A percentile compares a stretch with the other conserved stretches of the same genome.
Evolutionary conservation across 2,888 invertebrate genomes (phyloP).

Genomic region (Tachina grossa): DNA sequence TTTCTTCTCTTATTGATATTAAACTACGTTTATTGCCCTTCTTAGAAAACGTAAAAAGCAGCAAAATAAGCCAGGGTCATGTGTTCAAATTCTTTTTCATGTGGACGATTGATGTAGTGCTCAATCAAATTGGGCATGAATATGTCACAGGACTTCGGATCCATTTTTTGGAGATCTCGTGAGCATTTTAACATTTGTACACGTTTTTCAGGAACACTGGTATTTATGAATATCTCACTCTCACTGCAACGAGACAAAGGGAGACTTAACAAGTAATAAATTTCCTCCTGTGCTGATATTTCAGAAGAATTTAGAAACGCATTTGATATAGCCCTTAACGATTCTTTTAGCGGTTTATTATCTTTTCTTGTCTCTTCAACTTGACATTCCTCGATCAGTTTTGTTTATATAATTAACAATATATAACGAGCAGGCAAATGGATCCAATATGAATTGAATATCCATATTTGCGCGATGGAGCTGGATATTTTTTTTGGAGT

Average conservation of each 20-base stretch:
- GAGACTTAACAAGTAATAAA: no score
- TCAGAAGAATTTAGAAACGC: no score
- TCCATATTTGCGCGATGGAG: not conserved
- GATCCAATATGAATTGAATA: not conserved
- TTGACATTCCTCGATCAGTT: no score
- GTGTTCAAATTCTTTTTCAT: not conserved
- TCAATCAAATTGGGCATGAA: not conserved
- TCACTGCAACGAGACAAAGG: no score
- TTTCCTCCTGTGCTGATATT: no score
- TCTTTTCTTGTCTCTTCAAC: no score
- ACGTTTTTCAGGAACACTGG: not conserved
- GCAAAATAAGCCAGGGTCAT: not conserved
- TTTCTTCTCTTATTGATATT: not conserved
- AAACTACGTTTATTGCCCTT: not conserved
- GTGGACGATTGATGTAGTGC: not conserved
- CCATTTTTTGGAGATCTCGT: not conserved
- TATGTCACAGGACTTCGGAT: not conserved
- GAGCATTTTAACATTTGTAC: not conserved
- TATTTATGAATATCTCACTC: not conserved
- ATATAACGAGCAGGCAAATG: not conserved
- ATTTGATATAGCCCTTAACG: no score
- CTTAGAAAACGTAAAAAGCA: slow-evolving; percentile 11
- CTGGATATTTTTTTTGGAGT: not conserved
- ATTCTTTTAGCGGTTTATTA: not conserved
- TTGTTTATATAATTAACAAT: not conserved